These are phyloP conservation scores for Trididemnum miniatum DNA, from an alignment of 23 tunicate genomes.

Conservation along the genomic window DNA sequence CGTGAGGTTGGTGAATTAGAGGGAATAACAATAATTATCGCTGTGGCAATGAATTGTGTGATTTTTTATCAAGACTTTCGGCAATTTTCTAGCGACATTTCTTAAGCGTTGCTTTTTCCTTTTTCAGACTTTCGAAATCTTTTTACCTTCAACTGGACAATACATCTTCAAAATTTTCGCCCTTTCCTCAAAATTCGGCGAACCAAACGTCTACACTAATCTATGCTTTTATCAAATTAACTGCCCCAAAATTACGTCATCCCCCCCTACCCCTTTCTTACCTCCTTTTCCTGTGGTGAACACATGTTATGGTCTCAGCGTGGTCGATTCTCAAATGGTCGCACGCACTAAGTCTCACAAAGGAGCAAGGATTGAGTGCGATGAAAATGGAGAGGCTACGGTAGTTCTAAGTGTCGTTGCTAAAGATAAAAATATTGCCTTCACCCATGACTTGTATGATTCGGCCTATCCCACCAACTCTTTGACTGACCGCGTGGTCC, in stretches of 20 bases:
- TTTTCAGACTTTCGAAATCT: conserved; percentile 51
- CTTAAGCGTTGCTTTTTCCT: no score
- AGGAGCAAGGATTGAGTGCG: conserved; percentile 60
- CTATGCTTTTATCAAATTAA: conserved; percentile 64
- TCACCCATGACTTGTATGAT: conserved; percentile 37
- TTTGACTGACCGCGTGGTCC: neutral
- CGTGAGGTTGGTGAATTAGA: no score
- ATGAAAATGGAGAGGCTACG: conserved; percentile 55
- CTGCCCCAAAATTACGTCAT: conserved; percentile 19
- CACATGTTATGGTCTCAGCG: conserved; percentile 38
- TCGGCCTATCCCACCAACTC: neutral
- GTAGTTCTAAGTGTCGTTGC: conserved; percentile 12
- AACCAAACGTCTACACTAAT: conserved; percentile 53
- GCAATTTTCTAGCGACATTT: no score
- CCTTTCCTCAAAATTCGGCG: conserved; percentile 49
- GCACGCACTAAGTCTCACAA: conserved; percentile 34
- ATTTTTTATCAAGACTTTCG: no score
- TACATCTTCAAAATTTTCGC: conserved; percentile 67
- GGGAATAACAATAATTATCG: no score
- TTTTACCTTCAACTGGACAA: conserved; percentile 38
- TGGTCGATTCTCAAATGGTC: neutral
- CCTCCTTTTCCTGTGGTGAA: conserved; percentile 63
- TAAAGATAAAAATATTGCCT: neutral
- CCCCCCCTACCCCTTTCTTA: neutral
- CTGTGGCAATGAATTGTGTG: no score